Base-by-base conservation (phyloP, 2,113 vertebrate genomes). In the Callocephalon fimbriatum region DNA sequence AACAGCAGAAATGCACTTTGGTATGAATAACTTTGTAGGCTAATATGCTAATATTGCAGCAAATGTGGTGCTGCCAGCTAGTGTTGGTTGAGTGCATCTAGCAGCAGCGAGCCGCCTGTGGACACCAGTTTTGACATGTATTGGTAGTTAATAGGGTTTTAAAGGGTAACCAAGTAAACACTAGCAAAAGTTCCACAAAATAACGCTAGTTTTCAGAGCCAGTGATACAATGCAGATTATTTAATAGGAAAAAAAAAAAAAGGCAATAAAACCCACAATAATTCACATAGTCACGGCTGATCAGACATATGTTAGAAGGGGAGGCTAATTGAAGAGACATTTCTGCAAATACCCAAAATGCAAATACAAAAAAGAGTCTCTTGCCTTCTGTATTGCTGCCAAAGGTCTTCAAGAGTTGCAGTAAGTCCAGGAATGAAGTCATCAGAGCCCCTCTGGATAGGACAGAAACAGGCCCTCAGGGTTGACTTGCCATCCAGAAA, bases 1-100 rank as follows among this genome's bases (percentile, higher is more conserved):
- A 91, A 70, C 37, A 91, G 81, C 58, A 85, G 71, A 96, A 95
- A 75, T 58, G 38, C 48, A 38, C 51, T 62, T 95, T 45, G n/a
- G 23, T 82, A 56, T 65, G 87, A 75, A 35, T 87, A 81, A 84
- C 77, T 87, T 67, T 59, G 11, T 59, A 35, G 56, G 47, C 42
- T 48, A 72, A 47, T 40, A 44, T 29, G 47, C 58, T 82, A 85
- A 38, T n/a, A 11, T 25, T 37, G 58, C 70, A 85, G 87, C 40
- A 90, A 87, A 82, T 1, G 1, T 53, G 48, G 58, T 95, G 75
- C 77, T 85, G 88, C 92, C 81, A 65, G 93, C 62, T 78, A 45
- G 84, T 56, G 48, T 83, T 90, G 88, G 71, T 68, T 1, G 6
- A 50, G 37, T 16, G 53, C 40, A 73, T 63, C 44, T 66, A 68